Base-by-base conservation (phyloP, 2,797 vertebrate genomes). In the Galago senegalensis region DNA sequence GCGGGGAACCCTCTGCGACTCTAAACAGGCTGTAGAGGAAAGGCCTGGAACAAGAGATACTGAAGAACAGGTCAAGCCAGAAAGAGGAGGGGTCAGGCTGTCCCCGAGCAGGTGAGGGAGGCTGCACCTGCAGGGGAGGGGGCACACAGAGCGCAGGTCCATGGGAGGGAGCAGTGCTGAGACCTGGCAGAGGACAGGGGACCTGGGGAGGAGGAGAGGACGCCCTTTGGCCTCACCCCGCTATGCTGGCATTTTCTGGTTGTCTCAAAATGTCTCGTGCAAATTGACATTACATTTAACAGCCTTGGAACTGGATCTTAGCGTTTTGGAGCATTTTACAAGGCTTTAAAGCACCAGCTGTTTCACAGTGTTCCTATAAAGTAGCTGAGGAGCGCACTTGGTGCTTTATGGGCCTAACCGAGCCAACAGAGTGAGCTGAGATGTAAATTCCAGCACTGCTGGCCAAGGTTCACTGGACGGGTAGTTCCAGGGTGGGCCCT, bases 251-350 rank as follows among this genome's bases (percentile, higher is more conserved):
- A 5, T 21, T 31, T 31, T 8, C 56, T 4, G 23, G 9, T 49
- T 20, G 2, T 29, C 27, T 82, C 40, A 0, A 1, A 7, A 6
- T 5, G n/a, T 16, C 16, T 17, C 1, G 0, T 3, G 63, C 25
- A 43, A 1, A 5, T 3, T 6, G 8, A 18, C 21, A 0, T 56
- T 6, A 25, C 17, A 23, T 1, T 17, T 25, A 25, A 70, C 25
- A 14, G 37, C 1, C 1, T 49, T 80, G 16, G 9, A 8, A 17
- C 6, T 2, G 21, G 3, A 10, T 16, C 18, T 60, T 5, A 7
- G 27, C 6, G 1, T 46, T 53, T 58, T 3, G 2, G 29, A 17
- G 34, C 18, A 0, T 4, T 82, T 95, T 46, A 88, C 7, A 8
- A 8, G 0, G 40, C n/a, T 63, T 5, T 82, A 58, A 40, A 37